Conservation (phyloP, 2,113 vertebrate species). For the Caranx ignobilis region DNA sequence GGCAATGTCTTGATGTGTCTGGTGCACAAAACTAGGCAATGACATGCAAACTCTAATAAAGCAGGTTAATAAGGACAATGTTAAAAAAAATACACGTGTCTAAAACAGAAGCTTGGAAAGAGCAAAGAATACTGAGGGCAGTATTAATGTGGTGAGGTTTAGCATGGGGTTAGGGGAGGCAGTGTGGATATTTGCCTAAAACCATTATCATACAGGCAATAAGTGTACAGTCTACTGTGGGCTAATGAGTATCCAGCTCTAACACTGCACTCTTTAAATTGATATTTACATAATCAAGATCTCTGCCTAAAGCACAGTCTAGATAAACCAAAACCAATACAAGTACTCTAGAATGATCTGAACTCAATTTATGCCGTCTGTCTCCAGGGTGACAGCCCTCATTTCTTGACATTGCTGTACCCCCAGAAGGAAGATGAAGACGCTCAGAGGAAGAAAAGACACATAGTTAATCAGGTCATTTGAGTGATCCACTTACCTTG, state of each 20-base stretch:
- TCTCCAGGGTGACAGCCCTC: constrained; percentile 65
- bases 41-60: background rate
- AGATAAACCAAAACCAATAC: constrained; percentile 20
- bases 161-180: background rate
- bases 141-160: background rate
- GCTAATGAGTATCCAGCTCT: background rate
- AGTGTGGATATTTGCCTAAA: background rate
- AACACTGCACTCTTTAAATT: background rate
- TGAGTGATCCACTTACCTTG: constrained; percentile 86
- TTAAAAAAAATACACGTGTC: background rate
- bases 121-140: background rate
- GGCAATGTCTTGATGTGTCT: background rate
- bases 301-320: background rate
- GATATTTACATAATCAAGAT: constrained; percentile 22
- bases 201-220: background rate
- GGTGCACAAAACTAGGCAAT: background rate
- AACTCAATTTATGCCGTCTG: constrained; percentile 58
- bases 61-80: background rate
- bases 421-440: constrained; percentile 37
- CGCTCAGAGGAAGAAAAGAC: constrained; percentile 53
- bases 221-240: background rate
- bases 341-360: constrained; percentile 48
- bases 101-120: background rate
- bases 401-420: constrained; percentile 58
- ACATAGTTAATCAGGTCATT: constrained; percentile 63